These are phyloP conservation scores for Branchellion lobata DNA, from an alignment of 2,888 invertebrate genomes.

Conservation along the genomic window DNA sequence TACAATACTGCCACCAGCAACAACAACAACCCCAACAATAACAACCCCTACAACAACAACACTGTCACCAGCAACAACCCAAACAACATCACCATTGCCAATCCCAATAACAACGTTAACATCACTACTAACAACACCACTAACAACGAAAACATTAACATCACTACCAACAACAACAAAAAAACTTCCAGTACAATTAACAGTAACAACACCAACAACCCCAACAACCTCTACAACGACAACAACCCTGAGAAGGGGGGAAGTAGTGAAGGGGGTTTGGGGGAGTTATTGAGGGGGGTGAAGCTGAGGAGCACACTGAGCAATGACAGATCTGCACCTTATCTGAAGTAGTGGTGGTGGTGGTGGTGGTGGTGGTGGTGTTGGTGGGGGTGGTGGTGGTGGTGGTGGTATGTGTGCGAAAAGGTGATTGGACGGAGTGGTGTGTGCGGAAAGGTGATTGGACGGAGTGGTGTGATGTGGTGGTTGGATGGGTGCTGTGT, in stretches of 20 bases:
- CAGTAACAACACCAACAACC: background rate
- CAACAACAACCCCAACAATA: no score
- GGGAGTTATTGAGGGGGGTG: constrained; percentile 9
- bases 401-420: no score
- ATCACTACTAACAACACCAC: background rate
- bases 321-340: constrained; percentile 28
- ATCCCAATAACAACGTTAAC: no score
- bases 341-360: background rate
- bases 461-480: no score
- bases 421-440: no score
- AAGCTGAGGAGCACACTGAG: background rate
- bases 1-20: no score
- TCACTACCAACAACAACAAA: no score
- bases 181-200: no score
- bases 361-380: background rate
- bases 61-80: background rate
- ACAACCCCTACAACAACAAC: no score
- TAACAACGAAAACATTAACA: background rate
- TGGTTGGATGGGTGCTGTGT: no score
- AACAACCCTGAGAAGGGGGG: background rate
- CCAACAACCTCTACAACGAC: background rate
- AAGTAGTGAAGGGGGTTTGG: background rate
- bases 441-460: no score
- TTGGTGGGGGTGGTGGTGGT: no score
- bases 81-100: background rate